phyloP scores from a whole-genome alignment of 2,797 vertebrate species.

The Oryzias dopingdopingensis region DNA sequence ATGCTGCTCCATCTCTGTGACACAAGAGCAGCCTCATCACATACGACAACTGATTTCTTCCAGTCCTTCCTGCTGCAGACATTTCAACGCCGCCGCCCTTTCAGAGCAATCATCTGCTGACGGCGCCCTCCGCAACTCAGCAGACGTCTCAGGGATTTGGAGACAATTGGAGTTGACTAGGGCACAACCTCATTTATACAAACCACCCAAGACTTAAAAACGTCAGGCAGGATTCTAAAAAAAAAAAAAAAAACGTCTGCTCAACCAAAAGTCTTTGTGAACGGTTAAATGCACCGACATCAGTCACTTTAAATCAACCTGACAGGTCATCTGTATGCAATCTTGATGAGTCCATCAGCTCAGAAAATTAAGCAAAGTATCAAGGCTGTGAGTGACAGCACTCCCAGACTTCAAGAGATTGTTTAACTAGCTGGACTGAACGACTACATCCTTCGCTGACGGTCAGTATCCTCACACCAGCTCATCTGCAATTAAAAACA shows the following conservation, averaged over 20 bases:
- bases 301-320: slow-evolving; percentile 41
- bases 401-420: slow-evolving; percentile 1
- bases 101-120: slow-evolving; percentile 36
- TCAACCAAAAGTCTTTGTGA: slow-evolving; percentile 43
- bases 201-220: slow-evolving; percentile 60
- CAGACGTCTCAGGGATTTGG: slow-evolving; percentile 52
- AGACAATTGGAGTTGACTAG: slow-evolving; percentile 72
- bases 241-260: slow-evolving; percentile 28
- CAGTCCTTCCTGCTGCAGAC: slow-evolving; percentile 18
- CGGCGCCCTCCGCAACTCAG: slow-evolving; percentile 34
- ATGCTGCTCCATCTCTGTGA: slow-evolving; percentile 41
- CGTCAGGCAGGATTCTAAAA: slow-evolving; percentile 47
- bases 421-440: slow-evolving; percentile 27
- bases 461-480: slow-evolving; percentile 51
- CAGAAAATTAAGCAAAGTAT: slow-evolving; percentile 18
- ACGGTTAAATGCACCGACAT: slow-evolving; percentile 21
- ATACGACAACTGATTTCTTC: slow-evolving; percentile 32
- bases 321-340: slow-evolving; percentile 37
- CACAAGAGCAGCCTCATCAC: slow-evolving; percentile 22
- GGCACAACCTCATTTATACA: slow-evolving; percentile 68
- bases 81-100: slow-evolving; percentile 30
- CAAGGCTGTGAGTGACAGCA: slow-evolving; percentile 6
- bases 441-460: slow-evolving; percentile 11
- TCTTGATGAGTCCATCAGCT: slow-evolving; percentile 40
- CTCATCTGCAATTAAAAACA: slow-evolving; percentile 44